Evolutionary conservation across 1,140 invertebrate species (phyloP).

Genomic region (Polyergus mexicanus): DNA sequence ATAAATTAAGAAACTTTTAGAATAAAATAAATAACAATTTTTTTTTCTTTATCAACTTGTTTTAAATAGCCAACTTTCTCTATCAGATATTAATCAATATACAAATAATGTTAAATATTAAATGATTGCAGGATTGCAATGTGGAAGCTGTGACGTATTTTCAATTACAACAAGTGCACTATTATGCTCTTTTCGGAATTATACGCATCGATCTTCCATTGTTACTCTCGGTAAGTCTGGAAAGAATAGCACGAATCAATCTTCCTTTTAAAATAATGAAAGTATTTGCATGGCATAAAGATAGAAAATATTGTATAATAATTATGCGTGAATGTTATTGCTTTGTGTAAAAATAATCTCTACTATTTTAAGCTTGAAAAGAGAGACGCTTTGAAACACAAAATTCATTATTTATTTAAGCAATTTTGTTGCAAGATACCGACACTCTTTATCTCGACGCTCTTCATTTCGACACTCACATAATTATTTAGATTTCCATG

Average conservation of each 20-base stretch:
- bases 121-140: slow-evolving; percentile 65
- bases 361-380: slow-evolving; percentile 18
- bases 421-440: neutral
- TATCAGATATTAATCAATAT: slow-evolving; percentile 2
- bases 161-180: slow-evolving; percentile 63
- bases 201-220: slow-evolving; percentile 72
- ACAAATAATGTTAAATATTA: neutral
- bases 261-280: neutral
- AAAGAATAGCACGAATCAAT: slow-evolving; percentile 17
- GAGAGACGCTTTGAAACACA: neutral
- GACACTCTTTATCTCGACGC: neutral
- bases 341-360: neutral
- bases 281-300: neutral
- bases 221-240: slow-evolving; percentile 65
- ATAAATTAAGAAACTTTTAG: neutral
- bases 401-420: neutral
- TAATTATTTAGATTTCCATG: neutral
- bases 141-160: slow-evolving; percentile 72
- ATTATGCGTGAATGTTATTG: neutral
- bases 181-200: slow-evolving; percentile 64
- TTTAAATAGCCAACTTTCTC: neutral
- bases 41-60: neutral
- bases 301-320: neutral
- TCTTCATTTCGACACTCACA: neutral
- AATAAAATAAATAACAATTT: neutral